A percentile compares a stretch with the other conserved stretches of the same genome.
Evolutionary conservation across 2,113 vertebrate species (phyloP).

Genomic region (Passer domesticus): DNA sequence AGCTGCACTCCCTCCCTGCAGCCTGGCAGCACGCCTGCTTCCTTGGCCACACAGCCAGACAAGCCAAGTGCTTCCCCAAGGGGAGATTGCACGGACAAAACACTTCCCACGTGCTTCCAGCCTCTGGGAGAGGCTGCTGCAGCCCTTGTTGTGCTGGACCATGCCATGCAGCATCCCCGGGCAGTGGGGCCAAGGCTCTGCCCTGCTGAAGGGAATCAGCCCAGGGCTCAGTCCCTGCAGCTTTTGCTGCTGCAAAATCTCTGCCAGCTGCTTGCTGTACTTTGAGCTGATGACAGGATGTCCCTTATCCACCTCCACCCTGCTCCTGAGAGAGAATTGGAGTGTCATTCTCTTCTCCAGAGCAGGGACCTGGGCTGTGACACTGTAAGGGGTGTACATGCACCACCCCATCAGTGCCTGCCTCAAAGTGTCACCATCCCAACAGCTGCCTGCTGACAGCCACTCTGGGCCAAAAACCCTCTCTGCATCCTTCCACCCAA

Average conservation of each 20-base stretch:
- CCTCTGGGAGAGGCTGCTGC: not conserved
- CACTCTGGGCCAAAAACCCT: not conserved
- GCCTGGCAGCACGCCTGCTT: not conserved
- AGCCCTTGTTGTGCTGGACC: not conserved
- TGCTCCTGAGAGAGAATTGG: not conserved
- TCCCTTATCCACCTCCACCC: not conserved
- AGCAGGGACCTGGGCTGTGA: not conserved
- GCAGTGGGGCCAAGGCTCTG: not conserved
- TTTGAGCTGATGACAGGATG: not conserved
- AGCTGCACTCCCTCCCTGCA: not conserved
- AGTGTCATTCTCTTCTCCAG: not conserved
- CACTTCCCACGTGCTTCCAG: not conserved
- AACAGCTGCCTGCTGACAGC: not conserved
- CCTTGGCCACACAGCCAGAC: not conserved
- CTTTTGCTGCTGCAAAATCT: not conserved
- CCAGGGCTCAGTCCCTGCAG: not conserved
- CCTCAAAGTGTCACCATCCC: not conserved
- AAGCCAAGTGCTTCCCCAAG: not conserved
- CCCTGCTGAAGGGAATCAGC: not conserved
- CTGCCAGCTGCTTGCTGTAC: not conserved
- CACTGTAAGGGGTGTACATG: accelerated
- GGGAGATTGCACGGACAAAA: not conserved
- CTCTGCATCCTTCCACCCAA: not conserved
- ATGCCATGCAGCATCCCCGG: not conserved
- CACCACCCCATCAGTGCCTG: not conserved